A percentile compares a stretch with the other conserved stretches of the same genome.
Evolutionary conservation across 2,888 invertebrate genomes (phyloP).

Genomic region (Caenorhabditis uteleia): DNA sequence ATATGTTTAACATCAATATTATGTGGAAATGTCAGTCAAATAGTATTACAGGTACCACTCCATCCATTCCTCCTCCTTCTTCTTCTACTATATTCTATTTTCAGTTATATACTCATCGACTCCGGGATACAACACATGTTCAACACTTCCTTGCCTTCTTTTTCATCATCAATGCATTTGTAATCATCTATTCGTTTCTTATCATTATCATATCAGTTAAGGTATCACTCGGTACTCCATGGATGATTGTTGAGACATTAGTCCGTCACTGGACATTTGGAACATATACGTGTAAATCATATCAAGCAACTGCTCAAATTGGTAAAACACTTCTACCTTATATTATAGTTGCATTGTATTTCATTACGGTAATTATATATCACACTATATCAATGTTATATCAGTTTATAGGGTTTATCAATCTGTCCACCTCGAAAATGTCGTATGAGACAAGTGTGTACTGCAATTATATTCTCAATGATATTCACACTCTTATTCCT

Average conservation of each 20-base stretch:
- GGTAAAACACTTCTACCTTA: conserved; percentile 28
- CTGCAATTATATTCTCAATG: conserved; percentile 16
- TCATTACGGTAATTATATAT: conserved; percentile 13
- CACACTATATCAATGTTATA: not conserved
- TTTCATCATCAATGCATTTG: conserved; percentile 26
- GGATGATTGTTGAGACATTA: conserved; percentile 44
- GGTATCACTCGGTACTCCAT: conserved; percentile 28
- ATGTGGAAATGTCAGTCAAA: conserved; percentile 31
- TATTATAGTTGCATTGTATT: conserved; percentile 15
- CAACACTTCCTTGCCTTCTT: conserved; percentile 30
- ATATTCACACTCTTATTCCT: conserved; percentile 19
- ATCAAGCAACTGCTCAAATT: conserved; percentile 23
- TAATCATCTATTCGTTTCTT: not conserved
- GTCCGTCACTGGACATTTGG: conserved; percentile 52
- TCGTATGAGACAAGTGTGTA: conserved; percentile 14
- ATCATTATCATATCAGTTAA: not conserved
- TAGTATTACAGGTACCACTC: conserved; percentile 3
- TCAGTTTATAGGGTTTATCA: conserved; percentile 19
- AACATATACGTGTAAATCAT: conserved; percentile 24
- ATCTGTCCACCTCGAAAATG: conserved; percentile 13
- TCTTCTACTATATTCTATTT: not conserved
- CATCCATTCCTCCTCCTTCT: too few relatives aligned
- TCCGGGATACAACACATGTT: conserved; percentile 15
- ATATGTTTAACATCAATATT: conserved; percentile 26
- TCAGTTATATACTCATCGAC: conserved; percentile 22